Evolutionary conservation across 2,888 invertebrate species (phyloP).

Genomic region (Orgyia antiqua): DNA sequence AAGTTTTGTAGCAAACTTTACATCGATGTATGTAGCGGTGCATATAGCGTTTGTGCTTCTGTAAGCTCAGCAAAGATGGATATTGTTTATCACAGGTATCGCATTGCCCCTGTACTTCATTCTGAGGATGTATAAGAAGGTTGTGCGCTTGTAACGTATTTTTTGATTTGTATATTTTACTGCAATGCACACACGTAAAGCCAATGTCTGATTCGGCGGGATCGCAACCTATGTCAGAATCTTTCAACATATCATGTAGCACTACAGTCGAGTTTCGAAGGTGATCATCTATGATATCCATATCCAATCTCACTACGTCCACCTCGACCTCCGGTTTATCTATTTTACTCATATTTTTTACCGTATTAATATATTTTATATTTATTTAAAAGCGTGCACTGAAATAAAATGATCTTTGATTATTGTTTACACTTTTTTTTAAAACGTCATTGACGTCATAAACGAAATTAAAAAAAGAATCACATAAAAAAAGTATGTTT

Average conservation of each 20-base stretch:
- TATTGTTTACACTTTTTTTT: conserved; percentile 12
- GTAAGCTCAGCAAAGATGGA: conserved; percentile 46
- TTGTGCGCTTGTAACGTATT: conserved; percentile 45
- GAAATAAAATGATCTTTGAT: too few species aligned
- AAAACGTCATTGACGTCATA: conserved; percentile 17
- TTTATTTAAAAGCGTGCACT: neutral
- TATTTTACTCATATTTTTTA: conserved; percentile 13
- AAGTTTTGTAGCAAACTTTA: conserved; percentile 45
- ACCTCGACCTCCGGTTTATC: conserved; percentile 29
- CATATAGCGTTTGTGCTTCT: conserved; percentile 54
- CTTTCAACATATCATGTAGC: conserved; percentile 39
- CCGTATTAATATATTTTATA: neutral
- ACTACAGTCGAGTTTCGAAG: conserved; percentile 42
- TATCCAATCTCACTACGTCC: conserved; percentile 34
- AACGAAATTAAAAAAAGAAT: conserved; percentile 15
- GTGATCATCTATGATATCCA: conserved; percentile 39
- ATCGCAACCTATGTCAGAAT: conserved; percentile 11
- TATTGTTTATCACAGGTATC: conserved; percentile 46
- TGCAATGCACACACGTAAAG: conserved; percentile 62
- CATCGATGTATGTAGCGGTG: conserved; percentile 46
- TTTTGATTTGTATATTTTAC: conserved; percentile 49
- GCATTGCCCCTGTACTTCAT: conserved; percentile 36
- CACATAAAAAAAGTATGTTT: too few species aligned
- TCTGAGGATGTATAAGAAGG: conserved; percentile 46
- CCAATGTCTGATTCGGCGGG: conserved; percentile 11